A percentile compares a stretch with the other conserved stretches of the same genome.
phyloP scores from a whole-genome alignment of 1,140 invertebrate species.

The Drosophila guanche region DNA sequence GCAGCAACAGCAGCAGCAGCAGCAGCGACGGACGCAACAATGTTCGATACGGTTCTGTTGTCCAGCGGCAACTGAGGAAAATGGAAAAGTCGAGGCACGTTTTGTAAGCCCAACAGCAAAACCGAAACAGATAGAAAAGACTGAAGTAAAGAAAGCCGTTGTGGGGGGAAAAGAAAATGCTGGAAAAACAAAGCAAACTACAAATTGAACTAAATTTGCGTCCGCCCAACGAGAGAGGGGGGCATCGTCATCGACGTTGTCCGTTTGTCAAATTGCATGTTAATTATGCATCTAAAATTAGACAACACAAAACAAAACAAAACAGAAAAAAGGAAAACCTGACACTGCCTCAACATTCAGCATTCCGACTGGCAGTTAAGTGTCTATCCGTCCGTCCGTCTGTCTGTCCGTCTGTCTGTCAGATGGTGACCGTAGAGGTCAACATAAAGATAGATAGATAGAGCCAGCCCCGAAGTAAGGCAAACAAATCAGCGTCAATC shows the following conservation, averaged over 20 bases:
- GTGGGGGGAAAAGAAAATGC: constrained; percentile 12
- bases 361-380: constrained; percentile 22
- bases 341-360: constrained; percentile 7
- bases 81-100: constrained; percentile 54
- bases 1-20: no score
- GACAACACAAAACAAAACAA: constrained; percentile 12
- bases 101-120: constrained; percentile 41
- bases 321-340: constrained; percentile 10
- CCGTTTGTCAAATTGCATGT: constrained; percentile 66
- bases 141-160: background rate
- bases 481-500: constrained; percentile 77
- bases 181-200: background rate
- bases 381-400: background rate
- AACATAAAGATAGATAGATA: background rate
- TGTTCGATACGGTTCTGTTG: constrained; percentile 60
- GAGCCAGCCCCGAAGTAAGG: constrained; percentile 29
- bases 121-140: constrained; percentile 5
- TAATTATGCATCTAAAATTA: constrained; percentile 72
- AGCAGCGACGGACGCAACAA: background rate
- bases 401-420: no score
- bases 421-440: constrained; percentile 31
- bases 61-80: constrained; percentile 70
- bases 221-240: background rate
- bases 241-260: constrained; percentile 32
- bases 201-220: constrained; percentile 51